Conservation (phyloP, 2,113 vertebrate genomes). For the Odontophorus gujanensis region DNA sequence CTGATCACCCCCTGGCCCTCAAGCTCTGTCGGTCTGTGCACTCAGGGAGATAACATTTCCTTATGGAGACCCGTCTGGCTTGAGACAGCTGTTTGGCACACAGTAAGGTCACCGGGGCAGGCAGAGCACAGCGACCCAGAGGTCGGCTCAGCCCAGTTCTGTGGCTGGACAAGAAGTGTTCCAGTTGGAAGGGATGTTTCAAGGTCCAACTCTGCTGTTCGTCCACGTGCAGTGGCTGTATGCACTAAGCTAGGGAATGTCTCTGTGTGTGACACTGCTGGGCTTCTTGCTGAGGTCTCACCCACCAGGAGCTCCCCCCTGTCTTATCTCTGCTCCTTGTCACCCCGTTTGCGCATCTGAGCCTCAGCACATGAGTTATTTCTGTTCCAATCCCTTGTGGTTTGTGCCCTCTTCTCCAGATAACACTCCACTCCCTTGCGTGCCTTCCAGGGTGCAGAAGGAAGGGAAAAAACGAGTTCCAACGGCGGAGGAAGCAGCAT, state of each 20-base stretch:
- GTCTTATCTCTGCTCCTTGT: not conserved
- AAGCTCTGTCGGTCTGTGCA: not conserved
- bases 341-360: not conserved
- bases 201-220: not conserved
- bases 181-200: not conserved
- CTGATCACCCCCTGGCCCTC: not conserved
- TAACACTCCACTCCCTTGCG: not conserved
- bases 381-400: not conserved
- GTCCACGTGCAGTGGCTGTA: not conserved
- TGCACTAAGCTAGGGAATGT: accelerated
- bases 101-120: not conserved
- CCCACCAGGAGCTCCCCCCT: accelerated
- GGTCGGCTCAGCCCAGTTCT: no score
- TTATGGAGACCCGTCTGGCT: not conserved
- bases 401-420: not conserved
- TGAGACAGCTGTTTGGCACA: not conserved
- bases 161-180: not conserved
- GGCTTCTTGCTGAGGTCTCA: not conserved
- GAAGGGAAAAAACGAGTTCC: conserved; percentile 13
- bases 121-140: not conserved
- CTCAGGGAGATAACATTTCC: not conserved
- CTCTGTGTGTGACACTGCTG: not conserved
- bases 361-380: not conserved
- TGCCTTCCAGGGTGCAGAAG: not conserved
- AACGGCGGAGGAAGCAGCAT: not conserved